Conservation (phyloP, 2,113 vertebrate genomes). For the Pelmatolapia mariae region DNA sequence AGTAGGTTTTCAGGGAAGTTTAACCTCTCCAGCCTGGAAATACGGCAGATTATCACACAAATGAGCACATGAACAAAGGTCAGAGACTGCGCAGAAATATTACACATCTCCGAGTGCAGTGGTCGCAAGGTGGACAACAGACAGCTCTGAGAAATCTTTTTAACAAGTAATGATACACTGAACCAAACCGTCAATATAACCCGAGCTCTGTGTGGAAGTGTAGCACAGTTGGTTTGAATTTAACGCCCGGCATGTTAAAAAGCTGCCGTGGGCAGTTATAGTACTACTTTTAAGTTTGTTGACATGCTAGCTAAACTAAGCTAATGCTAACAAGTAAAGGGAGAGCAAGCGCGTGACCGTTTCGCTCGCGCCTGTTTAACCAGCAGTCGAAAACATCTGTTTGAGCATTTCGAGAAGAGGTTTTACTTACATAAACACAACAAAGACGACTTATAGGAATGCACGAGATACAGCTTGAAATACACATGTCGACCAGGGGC, state of each 20-base stretch:
- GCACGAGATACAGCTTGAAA: neutral
- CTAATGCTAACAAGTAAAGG: conserved; percentile 40
- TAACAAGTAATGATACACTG: neutral
- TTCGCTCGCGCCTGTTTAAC: neutral
- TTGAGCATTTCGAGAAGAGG: neutral
- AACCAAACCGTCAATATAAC: neutral
- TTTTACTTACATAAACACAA: conserved; percentile 4
- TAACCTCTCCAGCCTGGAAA: neutral
- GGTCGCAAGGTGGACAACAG: too few relatives aligned
- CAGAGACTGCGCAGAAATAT: neutral
- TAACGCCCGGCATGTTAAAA: neutral
- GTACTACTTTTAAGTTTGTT: conserved; percentile 10
- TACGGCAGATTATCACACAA: neutral
- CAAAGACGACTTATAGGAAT: neutral
- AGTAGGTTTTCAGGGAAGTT: neutral
- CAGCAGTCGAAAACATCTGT: neutral
- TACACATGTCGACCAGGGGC: conserved; percentile 21
- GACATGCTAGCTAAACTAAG: conserved; percentile 29
- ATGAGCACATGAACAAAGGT: neutral
- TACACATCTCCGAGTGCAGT: neutral
- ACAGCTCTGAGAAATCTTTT: neutral
- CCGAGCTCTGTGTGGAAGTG: neutral
- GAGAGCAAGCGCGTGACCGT: neutral
- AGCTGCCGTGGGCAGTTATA: neutral
- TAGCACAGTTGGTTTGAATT: neutral